These are phyloP conservation scores for Plebejus anna DNA, from an alignment of 2,888 invertebrate genomes.

Conservation along the genomic window DNA sequence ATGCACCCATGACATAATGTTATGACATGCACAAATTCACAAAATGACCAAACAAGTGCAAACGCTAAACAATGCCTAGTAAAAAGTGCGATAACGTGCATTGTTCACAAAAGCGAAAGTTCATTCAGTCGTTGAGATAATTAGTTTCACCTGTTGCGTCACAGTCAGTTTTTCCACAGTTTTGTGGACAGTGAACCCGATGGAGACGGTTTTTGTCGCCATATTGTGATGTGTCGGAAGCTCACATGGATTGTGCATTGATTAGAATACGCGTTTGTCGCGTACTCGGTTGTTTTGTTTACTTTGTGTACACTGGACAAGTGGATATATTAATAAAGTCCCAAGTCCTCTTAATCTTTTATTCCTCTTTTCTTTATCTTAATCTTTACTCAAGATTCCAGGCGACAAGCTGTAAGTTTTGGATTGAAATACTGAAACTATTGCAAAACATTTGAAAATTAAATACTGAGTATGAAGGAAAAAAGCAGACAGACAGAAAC, in stretches of 20 bases:
- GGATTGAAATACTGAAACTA: too few relatives aligned
- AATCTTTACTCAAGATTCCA: too few relatives aligned
- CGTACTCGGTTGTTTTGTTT: not conserved
- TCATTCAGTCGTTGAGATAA: constrained; percentile 72
- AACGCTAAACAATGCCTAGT: constrained; percentile 50
- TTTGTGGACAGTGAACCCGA: constrained; percentile 63
- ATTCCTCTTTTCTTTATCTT: too few relatives aligned
- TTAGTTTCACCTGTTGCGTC: constrained; percentile 76
- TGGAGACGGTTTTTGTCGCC: constrained; percentile 47
- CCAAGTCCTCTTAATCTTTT: too few relatives aligned
- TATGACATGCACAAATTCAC: constrained; percentile 30
- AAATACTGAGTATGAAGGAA: too few relatives aligned
- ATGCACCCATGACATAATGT: constrained; percentile 11
- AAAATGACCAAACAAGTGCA: constrained; percentile 40
- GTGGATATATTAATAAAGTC: too few relatives aligned
- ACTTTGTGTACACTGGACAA: not conserved
- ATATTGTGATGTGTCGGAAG: constrained; percentile 57
- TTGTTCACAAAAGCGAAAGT: constrained; percentile 79
- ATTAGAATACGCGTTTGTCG: not conserved
- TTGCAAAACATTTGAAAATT: too few relatives aligned
- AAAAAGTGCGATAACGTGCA: constrained; percentile 68
- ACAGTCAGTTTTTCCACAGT: constrained; percentile 65
- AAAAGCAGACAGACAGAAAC: too few relatives aligned
- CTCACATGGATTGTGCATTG: constrained; percentile 24
- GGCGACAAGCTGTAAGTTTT: too few relatives aligned